These are phyloP conservation scores for Merops nubicus DNA, from an alignment of 2,113 vertebrate genomes.

Conservation along the genomic window DNA sequence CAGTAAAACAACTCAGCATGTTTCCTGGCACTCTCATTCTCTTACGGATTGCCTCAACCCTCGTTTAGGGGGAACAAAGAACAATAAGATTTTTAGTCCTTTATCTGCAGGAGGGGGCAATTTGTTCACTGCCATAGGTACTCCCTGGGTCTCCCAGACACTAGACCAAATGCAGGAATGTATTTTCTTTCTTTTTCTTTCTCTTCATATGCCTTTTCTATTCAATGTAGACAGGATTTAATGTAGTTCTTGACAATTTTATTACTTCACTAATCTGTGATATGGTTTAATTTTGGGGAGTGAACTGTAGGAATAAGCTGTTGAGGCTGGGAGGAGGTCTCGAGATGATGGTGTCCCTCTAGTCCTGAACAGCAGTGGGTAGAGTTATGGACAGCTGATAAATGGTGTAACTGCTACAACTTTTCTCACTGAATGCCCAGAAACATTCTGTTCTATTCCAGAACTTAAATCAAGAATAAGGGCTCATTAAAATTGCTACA, in stretches of 20 bases:
- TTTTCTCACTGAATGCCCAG: background rate
- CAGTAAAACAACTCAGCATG: background rate
- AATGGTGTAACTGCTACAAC: background rate
- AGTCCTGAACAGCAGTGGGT: background rate
- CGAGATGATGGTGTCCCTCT: background rate
- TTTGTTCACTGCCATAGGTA: background rate
- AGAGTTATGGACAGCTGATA: background rate
- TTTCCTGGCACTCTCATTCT: conserved; percentile 22
- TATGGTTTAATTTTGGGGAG: background rate
- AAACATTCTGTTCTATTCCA: background rate
- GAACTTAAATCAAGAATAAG: background rate
- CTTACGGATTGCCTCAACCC: background rate
- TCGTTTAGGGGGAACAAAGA: background rate
- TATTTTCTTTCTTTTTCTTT: conserved; percentile 7
- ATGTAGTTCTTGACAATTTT: conserved; percentile 15
- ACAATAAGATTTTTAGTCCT: conserved; percentile 18
- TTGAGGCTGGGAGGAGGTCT: background rate
- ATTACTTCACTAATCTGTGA: background rate
- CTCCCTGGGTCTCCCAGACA: background rate
- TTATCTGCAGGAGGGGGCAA: conserved; percentile 20
- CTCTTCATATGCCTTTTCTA: conserved; percentile 33
- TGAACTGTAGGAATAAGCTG: background rate
- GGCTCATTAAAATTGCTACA: background rate
- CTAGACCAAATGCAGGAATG: background rate
- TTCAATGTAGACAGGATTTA: conserved; percentile 18